phyloP scores from a whole-genome alignment of 2,797 vertebrate genomes.

The Myotis myotis region DNA sequence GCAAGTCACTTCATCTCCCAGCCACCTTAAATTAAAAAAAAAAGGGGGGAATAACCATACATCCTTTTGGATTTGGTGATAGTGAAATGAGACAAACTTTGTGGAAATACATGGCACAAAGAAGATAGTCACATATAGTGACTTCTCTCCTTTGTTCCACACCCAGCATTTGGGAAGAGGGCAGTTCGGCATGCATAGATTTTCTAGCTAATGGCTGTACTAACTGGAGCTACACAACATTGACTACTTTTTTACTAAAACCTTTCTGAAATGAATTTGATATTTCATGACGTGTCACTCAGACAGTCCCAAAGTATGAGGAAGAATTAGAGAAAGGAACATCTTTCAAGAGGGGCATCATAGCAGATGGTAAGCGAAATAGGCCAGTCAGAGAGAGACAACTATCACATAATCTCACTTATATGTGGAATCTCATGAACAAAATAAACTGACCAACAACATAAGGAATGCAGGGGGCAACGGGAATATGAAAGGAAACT shows the following conservation, averaged over 20 bases:
- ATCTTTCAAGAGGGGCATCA: neutral
- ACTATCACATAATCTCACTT: too few species aligned
- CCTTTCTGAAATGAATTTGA: neutral
- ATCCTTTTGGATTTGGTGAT: neutral
- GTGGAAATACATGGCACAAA: neutral
- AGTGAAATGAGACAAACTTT: neutral
- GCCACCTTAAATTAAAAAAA: neutral
- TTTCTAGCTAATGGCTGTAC: neutral
- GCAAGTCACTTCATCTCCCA: neutral
- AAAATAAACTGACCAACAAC: too few species aligned
- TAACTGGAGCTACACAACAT: neutral
- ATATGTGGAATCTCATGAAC: too few species aligned
- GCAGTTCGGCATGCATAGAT: neutral
- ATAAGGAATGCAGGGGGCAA: neutral
- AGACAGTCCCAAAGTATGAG: neutral
- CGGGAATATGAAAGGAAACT: neutral
- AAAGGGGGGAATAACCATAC: neutral
- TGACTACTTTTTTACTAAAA: neutral
- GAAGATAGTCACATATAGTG: neutral
- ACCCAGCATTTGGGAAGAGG: neutral
- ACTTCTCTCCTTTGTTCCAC: neutral
- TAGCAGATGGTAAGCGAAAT: neutral
- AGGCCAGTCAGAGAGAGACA: too few species aligned
- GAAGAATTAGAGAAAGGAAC: neutral
- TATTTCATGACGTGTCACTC: neutral